Conservation (phyloP, 2,797 vertebrate genomes). For the Falco naumanni region DNA sequence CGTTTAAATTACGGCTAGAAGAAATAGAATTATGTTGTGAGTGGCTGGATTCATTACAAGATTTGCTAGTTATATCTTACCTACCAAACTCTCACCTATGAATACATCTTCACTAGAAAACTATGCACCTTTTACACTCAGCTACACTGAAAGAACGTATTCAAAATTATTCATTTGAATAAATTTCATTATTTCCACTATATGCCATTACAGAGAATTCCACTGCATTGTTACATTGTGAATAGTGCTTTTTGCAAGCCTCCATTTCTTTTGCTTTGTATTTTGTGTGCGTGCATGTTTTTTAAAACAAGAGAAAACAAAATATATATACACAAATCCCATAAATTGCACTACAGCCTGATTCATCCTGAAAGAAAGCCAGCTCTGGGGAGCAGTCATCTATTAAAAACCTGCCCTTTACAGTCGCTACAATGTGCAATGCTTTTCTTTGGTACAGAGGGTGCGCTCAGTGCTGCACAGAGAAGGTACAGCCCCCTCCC, state of each 20-base stretch:
- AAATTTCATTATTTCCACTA: background rate
- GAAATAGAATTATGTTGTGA: background rate
- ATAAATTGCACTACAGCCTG: background rate
- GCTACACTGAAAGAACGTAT: background rate
- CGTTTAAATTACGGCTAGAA: background rate
- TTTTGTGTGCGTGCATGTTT: background rate
- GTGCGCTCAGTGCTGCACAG: background rate
- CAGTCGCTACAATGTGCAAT: background rate
- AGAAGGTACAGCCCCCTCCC: background rate
- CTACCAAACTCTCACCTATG: background rate
- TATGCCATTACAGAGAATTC: background rate
- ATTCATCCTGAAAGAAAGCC: background rate
- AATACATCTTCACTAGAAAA: background rate
- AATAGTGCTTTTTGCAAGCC: background rate
- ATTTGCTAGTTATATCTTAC: background rate
- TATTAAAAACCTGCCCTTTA: background rate
- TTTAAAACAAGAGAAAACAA: background rate
- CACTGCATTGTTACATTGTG: background rate
- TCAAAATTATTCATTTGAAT: background rate
- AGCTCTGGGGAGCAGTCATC: background rate
- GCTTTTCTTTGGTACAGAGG: background rate
- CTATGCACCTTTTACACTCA: background rate
- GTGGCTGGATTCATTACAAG: background rate
- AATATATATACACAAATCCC: background rate
- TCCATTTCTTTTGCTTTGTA: background rate